Percentiles rank a stretch among this genome's conserved stretches.
Evolutionary conservation across 2,113 vertebrate species (phyloP).

Genomic region (Elgaria multicarinata): DNA sequence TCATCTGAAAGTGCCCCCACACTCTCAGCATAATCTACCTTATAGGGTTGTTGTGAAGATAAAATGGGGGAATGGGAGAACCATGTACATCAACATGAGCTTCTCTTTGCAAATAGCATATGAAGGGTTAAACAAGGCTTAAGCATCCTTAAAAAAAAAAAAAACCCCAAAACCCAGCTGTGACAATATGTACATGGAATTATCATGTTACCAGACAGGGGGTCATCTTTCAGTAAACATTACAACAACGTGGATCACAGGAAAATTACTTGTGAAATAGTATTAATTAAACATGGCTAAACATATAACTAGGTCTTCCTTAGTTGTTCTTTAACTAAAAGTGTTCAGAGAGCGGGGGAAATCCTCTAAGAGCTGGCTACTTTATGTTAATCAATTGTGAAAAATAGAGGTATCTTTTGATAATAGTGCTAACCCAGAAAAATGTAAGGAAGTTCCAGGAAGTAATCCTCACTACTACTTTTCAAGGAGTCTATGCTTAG

Average conservation of each 20-base stretch:
- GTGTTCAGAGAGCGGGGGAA: neutral
- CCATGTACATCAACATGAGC: neutral
- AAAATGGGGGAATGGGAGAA: neutral
- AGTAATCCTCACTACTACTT: neutral
- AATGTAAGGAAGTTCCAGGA: neutral
- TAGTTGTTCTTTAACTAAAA: neutral
- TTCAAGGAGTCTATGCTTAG: neutral
- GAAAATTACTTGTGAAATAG: neutral
- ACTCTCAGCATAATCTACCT: too few relatives aligned
- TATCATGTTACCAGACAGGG: neutral
- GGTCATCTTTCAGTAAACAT: neutral
- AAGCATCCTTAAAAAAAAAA: too few relatives aligned
- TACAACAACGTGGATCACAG: neutral
- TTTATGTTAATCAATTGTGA: neutral
- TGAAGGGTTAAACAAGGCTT: neutral
- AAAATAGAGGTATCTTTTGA: neutral
- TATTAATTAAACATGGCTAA: neutral
- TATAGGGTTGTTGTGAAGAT: neutral
- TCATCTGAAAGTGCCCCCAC: too few relatives aligned
- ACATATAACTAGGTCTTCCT: neutral
- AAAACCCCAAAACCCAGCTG: too few relatives aligned
- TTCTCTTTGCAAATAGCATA: neutral
- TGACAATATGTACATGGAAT: neutral
- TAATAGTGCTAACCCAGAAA: neutral
- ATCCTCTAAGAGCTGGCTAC: neutral